Percentiles rank a stretch among this genome's conserved stretches.
Evolutionary conservation across 2,888 invertebrate species (phyloP).

Genomic region (Rhimphoctona megacephalus): DNA sequence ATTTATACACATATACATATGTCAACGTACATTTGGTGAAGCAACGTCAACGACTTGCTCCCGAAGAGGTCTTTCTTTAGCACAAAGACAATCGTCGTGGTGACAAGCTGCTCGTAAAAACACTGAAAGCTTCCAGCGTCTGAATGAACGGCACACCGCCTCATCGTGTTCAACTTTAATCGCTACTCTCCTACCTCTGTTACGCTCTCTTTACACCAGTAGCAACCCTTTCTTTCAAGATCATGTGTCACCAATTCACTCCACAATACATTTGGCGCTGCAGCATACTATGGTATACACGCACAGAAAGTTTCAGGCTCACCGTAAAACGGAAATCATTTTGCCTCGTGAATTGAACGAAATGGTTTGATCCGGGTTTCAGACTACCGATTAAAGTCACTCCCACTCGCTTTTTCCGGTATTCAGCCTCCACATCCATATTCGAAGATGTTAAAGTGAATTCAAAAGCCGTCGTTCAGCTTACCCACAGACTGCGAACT

Average conservation of each 20-base stretch:
- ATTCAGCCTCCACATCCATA: background rate
- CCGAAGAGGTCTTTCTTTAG: slow-evolving; percentile 62
- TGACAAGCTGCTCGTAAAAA: slow-evolving; percentile 80
- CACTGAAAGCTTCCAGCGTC: slow-evolving; percentile 70
- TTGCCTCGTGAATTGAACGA: slow-evolving; percentile 49
- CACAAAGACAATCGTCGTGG: slow-evolving; percentile 78
- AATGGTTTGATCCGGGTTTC: slow-evolving; percentile 56
- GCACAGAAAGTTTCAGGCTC: slow-evolving; percentile 1
- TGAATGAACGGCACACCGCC: slow-evolving; percentile 66
- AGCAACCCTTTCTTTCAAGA: slow-evolving; percentile 40
- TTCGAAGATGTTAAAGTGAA: slow-evolving; percentile 43
- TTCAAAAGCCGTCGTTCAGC: background rate
- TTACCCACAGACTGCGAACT: slow-evolving; percentile 32
- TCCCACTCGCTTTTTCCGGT: background rate
- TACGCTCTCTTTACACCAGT: slow-evolving; percentile 31
- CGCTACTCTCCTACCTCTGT: slow-evolving; percentile 25
- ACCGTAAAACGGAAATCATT: slow-evolving; percentile 21
- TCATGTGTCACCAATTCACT: slow-evolving; percentile 44
- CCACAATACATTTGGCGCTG: slow-evolving; percentile 33
- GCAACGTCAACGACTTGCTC: slow-evolving; percentile 53
- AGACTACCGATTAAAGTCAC: slow-evolving; percentile 47
- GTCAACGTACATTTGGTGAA: slow-evolving; percentile 20
- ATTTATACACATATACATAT: background rate
- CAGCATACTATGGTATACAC: slow-evolving; percentile 13
- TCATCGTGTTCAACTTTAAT: slow-evolving; percentile 46